Base-by-base conservation (phyloP, 2,888 invertebrate species). In the Metacarcinus magister region DNA sequence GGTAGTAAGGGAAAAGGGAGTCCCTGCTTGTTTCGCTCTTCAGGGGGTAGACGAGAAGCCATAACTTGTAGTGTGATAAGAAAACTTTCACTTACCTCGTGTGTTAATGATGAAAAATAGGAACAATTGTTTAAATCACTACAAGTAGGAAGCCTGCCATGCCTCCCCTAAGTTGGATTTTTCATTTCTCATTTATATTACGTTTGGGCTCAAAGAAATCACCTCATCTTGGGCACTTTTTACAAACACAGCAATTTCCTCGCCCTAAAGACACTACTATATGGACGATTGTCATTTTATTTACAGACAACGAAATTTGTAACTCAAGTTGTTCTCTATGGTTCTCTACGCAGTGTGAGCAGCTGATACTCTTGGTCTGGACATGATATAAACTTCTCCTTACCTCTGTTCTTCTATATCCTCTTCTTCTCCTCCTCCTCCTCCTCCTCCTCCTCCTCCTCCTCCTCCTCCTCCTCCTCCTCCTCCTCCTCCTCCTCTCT, bases 21-120 rank as follows among this genome's bases (percentile, higher is more conserved):
- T 32, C 82, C 32, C 82, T 82, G 82, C 28, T 82, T 82, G 32
- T 28, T 32, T 32, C 32, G 10, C 32, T 82, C 32, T 28, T 82
- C 32, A 32, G 32, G 82, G 75, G 28, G 82, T 28, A 16, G 2
- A 32, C 13, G 82, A 16, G 32, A 32, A 32, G 32, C 82, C 82
- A 32, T 82, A 32, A 28, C 16, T 2, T 82, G 32, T 82, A 28
- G 82, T 82, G 82, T 28, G 28, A 82, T 82, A 82, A 82, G 82
- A 82, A 13, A 32, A 16, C 13, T 10, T 32, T 82, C 32, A 82
- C 82, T 82, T 82, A 32, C 32, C 82, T 82, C 23, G 32, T 82
- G 82, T 82, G 82, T 82, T 82, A 82, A 82, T 82, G 82, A 32
- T 82, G 82, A 82, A 82, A 82, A 82, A 82, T 82, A 13, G 16